Evolutionary conservation across 2,797 vertebrate species (phyloP), one percentile per base, ranked within the genome.

Genomic region (Melanotaenia pygmaea): DNA sequence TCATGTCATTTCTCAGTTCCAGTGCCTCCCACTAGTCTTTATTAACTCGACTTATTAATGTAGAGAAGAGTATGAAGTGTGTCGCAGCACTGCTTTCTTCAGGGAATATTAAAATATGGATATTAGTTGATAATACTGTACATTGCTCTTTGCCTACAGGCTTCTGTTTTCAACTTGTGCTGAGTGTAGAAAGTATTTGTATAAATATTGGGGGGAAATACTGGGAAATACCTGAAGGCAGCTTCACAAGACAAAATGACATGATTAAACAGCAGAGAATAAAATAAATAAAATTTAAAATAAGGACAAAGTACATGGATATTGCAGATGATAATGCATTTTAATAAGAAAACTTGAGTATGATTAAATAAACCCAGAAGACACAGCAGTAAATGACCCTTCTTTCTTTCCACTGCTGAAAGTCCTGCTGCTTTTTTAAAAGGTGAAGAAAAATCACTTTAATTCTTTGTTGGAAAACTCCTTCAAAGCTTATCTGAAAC

Each of bases 51-150:
- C 74, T 77, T 75, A 67, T 69, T 72, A 72, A 70, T 60, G 59
- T 53, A 62, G 79, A 86, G 30, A 69, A 62, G 50, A 78, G 78
- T 65, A 83, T 7, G 47, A 83, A 54, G 67, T 51, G 35, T 59
- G 56, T 0, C 16, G 43, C 65, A 64, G 80, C 79, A 5, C 72
- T 8, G 34, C 77, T 67, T 47, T 77, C 86, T 85, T 70, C 60
- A 12, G 79, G 79, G 82, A 84, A 68, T 69, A 84, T 87, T 87
- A 81, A 28, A 89, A 82, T 86, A 82, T 87, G 66, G 59, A 86
- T 87, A 59, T 54, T 70, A 72, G 43, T 67, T 79, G 66, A 37
- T 76, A 20, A 43, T 11, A 73, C 64, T 57, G 69, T 38, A 70
- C 53, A 26, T 11, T 3, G 53, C 1, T 66, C 20, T 51, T 51